Base-by-base conservation (phyloP, 2,113 vertebrate species). In the Lipophrys pholis region DNA sequence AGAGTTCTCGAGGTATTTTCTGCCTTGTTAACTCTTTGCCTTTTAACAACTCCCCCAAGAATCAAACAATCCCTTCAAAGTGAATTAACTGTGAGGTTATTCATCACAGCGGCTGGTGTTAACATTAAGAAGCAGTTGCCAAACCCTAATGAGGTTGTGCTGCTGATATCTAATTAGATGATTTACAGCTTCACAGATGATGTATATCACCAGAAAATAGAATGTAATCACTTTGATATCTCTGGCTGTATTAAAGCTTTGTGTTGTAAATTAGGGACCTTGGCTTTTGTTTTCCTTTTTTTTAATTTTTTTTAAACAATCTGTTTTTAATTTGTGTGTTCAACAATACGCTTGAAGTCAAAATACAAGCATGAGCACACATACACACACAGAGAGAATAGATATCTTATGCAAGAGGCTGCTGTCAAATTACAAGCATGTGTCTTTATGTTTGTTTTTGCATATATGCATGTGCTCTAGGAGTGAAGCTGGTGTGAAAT, bases 61-160 rank as follows among this genome's bases (percentile, higher is more conserved):
- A 53, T 14, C 16, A 7, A 64, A 51, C 10, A 7, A 15, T 42
- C 5, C 46, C 51, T 76, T 61, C 57, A 62, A 52, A 61, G 52
- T 42, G 30, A 43, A 49, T 51, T 5, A 60, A 59, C 62, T 62
- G 54, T 60, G 2, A 1, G 42, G 58, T 39, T 63, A 54, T 72
- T 63, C 17, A 54, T 72, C 42, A 42, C 17, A 65, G 61, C 45
- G 11, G 60, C 45, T 17, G 21, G 35, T 48, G 46, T 64, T 41
- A 50, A 56, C 60, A 64, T 70, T 67, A 57, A 30, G 21, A 30
- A 30, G 21, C 21, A 30, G 21, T 30, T 30, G 4, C 21, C 21
- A 30, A 30, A 30, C 21, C 21, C 21, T 30, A 30, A 76, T 49
- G 6, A 58, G 72, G 35, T 21, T 17, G 14, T 6, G 11, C 51